phyloP scores from a whole-genome alignment of 2,113 vertebrate species.

The Spermophilus dauricus region DNA sequence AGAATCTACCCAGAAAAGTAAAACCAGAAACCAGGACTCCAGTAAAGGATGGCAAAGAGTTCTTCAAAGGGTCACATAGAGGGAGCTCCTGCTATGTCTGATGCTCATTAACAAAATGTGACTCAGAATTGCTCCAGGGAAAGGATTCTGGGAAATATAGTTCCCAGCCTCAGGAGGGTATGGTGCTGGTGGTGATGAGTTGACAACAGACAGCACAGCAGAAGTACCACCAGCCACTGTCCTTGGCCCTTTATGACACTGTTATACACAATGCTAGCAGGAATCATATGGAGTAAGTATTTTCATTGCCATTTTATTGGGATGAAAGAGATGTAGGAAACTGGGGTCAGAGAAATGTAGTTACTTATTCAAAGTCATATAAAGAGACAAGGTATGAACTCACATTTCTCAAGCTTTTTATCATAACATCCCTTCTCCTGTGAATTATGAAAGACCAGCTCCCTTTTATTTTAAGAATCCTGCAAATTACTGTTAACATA shows the following conservation, averaged over 20 bases:
- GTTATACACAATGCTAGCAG: conserved; percentile 25
- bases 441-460: not conserved
- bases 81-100: not conserved
- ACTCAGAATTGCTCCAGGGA: not conserved
- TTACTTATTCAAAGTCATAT: not conserved
- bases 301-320: not conserved
- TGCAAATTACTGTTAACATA: conserved; percentile 17
- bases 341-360: not conserved
- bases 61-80: not conserved
- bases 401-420: not conserved
- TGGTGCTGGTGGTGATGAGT: not conserved
- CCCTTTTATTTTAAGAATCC: conserved; percentile 15
- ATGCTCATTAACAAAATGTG: not conserved
- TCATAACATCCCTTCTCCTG: not conserved
- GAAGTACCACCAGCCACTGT: not conserved
- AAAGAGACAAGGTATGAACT: not conserved
- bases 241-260: not conserved
- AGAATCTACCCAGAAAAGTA: not conserved
- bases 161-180: not conserved
- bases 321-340: not conserved
- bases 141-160: not conserved
- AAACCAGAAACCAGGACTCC: not conserved
- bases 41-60: not conserved
- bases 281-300: not conserved
- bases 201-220: not conserved